A percentile compares a stretch with the other conserved stretches of the same genome.
Conservation (phyloP, 1,140 invertebrate species). For the Monochamus saltuarius region DNA sequence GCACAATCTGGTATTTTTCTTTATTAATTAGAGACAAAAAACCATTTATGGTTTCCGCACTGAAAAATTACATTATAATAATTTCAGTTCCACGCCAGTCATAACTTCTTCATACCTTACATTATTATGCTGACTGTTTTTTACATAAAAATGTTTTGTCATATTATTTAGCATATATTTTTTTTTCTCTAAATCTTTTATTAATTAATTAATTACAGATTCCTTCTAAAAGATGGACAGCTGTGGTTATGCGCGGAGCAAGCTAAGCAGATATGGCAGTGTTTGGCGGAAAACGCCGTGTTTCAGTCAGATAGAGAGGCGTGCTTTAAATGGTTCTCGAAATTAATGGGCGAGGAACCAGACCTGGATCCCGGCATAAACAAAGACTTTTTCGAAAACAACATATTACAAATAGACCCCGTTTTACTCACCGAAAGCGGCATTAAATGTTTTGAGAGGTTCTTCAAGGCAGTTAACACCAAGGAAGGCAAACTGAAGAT, state of each 20-base stretch:
- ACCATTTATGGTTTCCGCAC: too few relatives aligned
- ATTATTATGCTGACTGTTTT: too few relatives aligned
- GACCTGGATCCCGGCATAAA: constrained; percentile 96
- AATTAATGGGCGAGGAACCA: constrained; percentile 96
- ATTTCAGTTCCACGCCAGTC: too few relatives aligned
- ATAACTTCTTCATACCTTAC: too few relatives aligned
- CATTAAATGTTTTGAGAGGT: constrained; percentile 91
- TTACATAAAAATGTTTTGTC: too few relatives aligned
- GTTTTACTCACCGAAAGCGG: constrained; percentile 91
- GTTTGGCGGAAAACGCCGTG: constrained; percentile 89
- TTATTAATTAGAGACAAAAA: too few relatives aligned
- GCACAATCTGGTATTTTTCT: too few relatives aligned
- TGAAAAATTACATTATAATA: too few relatives aligned
- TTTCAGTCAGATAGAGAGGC: constrained; percentile 91
- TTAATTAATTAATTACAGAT: constrained; percentile 56
- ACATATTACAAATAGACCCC: constrained; percentile 91
- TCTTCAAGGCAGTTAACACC: constrained; percentile 96
- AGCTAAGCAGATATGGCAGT: constrained; percentile 97
- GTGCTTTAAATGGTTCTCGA: constrained; percentile 99
- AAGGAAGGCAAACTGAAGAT: constrained; percentile 91
- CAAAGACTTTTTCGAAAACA: constrained; percentile 94
- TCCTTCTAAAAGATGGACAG: constrained; percentile 89
- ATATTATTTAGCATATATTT: too few relatives aligned
- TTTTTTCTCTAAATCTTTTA: too few relatives aligned
- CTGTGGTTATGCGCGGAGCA: constrained; percentile 95